Percentiles rank a stretch among this genome's conserved stretches.
These are phyloP conservation scores for Ichneumoninae sp. DNA, from an alignment of 2,888 invertebrate genomes.

Conservation along the genomic window DNA sequence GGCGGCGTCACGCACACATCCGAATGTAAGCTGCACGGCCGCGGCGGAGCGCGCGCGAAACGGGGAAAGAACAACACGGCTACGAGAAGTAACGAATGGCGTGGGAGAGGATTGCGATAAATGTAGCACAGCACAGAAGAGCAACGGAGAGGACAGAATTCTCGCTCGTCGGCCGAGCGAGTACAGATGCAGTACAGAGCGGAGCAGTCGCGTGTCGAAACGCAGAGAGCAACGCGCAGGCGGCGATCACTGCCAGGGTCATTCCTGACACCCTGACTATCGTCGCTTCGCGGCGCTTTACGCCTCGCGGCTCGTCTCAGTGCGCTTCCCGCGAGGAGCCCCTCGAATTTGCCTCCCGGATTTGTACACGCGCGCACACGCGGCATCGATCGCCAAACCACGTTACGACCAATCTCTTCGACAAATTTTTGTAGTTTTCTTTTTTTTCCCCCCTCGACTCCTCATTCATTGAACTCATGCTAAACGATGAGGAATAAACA, in stretches of 20 bases:
- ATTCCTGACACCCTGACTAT: slow-evolving; percentile 70
- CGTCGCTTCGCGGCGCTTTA: slow-evolving; percentile 52
- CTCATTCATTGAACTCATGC: neutral
- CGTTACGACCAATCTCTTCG: neutral
- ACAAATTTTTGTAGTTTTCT: neutral
- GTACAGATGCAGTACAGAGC: slow-evolving; percentile 1
- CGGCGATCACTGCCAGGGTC: slow-evolving; percentile 84
- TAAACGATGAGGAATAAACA: slow-evolving; percentile 5
- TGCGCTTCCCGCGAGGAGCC: slow-evolving; percentile 67
- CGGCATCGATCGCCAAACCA: neutral
- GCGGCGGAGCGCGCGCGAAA: neutral
- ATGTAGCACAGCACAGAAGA: slow-evolving; percentile 27
- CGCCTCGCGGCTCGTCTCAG: slow-evolving; percentile 62
- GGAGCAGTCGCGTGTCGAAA: slow-evolving; percentile 59
- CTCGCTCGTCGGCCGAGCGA: neutral
- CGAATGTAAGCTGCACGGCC: neutral
- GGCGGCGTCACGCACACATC: neutral
- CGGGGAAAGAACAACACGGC: neutral
- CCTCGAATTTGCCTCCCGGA: slow-evolving; percentile 54
- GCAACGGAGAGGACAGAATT: slow-evolving; percentile 7
- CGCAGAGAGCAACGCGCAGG: slow-evolving; percentile 80
- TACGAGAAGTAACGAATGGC: neutral
- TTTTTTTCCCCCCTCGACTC: neutral
- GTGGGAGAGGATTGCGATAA: slow-evolving; percentile 8
- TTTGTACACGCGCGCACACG: slow-evolving; percentile 28